Conservation (phyloP, 1,140 invertebrate genomes). For the Anoplolepis gracilipes region DNA sequence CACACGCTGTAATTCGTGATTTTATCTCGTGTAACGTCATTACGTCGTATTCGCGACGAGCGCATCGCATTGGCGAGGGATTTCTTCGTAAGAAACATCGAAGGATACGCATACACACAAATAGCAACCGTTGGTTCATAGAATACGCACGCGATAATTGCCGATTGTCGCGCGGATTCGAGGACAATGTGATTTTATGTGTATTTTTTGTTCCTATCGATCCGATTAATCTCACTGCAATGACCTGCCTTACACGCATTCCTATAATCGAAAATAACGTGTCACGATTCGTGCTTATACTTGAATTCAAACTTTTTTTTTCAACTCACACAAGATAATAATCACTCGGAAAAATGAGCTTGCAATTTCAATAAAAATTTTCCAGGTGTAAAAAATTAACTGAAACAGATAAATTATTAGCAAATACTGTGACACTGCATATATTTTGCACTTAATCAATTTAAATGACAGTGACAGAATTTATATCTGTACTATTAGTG, state of each 20-base stretch:
- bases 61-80: conserved; percentile 12
- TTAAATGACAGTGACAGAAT: too few relatives aligned
- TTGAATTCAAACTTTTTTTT: not conserved
- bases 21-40: conserved; percentile 59
- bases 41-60: conserved; percentile 30
- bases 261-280: conserved; percentile 28
- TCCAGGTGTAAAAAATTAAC: too few relatives aligned
- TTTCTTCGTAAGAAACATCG: conserved; percentile 31
- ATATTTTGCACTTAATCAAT: too few relatives aligned
- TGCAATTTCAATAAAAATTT: too few relatives aligned
- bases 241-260: conserved; percentile 47
- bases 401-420: too few relatives aligned
- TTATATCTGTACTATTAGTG: too few relatives aligned
- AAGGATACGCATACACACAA: conserved; percentile 28
- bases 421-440: too few relatives aligned
- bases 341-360: too few relatives aligned
- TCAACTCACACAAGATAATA: too few relatives aligned
- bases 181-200: conserved; percentile 66
- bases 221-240: conserved; percentile 59
- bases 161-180: conserved; percentile 69
- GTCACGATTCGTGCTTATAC: conserved; percentile 8
- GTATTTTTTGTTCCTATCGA: conserved; percentile 66
- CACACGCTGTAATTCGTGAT: conserved; percentile 12
- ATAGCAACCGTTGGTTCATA: conserved; percentile 29
- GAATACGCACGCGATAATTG: conserved; percentile 22